A percentile compares a stretch with the other conserved stretches of the same genome.
phyloP scores from a whole-genome alignment of 2,888 invertebrate species.

The Leucozona laternaria region DNA sequence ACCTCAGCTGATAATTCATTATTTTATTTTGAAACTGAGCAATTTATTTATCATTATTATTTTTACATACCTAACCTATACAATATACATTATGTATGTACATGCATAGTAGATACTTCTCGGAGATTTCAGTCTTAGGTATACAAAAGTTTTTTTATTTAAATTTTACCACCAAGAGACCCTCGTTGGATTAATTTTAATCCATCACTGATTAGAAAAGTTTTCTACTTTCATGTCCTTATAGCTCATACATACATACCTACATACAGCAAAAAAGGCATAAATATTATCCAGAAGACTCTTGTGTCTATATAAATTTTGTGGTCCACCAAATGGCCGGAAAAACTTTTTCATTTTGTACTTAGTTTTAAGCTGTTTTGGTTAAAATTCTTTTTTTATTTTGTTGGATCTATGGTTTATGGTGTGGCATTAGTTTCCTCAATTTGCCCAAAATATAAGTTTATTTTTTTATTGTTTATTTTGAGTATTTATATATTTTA shows the following conservation, averaged over 20 bases:
- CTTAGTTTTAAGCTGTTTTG: constrained; percentile 73
- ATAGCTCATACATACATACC: constrained; percentile 9
- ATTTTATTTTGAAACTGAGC: not conserved
- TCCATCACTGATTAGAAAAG: constrained; percentile 76
- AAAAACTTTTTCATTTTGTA: constrained; percentile 64
- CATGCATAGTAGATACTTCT: not conserved
- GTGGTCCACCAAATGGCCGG: constrained; percentile 68
- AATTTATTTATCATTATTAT: constrained; percentile 1
- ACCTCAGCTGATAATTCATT: not conserved
- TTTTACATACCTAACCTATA: not conserved
- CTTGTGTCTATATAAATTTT: constrained; percentile 46
- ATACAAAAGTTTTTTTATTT: constrained; percentile 33
- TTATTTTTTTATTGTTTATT: constrained; percentile 19
- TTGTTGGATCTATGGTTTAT: constrained; percentile 21
- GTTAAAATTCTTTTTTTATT: constrained; percentile 52
- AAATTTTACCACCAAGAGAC: constrained; percentile 30
- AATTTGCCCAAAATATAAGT: constrained; percentile 26
- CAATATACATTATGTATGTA: not conserved
- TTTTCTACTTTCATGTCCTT: constrained; percentile 68
- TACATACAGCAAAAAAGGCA: constrained; percentile 9
- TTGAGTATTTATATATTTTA: not conserved
- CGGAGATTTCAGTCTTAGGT: not conserved
- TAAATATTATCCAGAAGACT: constrained; percentile 15
- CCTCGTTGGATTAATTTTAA: constrained; percentile 73
- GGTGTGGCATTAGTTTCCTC: constrained; percentile 24